Conservation (phyloP, 2,113 vertebrate genomes). For the Leptodactylus fuscus region DNA sequence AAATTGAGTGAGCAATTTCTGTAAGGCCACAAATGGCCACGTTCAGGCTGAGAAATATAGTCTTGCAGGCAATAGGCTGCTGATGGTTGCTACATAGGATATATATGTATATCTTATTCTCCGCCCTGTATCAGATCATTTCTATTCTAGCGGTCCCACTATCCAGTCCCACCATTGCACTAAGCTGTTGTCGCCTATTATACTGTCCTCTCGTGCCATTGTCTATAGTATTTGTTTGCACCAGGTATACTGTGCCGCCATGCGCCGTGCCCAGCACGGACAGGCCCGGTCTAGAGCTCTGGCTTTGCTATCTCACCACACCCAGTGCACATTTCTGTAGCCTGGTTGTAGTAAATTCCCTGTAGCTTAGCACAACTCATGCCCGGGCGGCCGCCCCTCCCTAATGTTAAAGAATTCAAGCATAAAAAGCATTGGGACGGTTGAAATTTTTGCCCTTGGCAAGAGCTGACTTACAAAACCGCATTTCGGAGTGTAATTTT, state of each 20-base stretch:
- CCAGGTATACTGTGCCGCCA: not conserved
- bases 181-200: too few relatives aligned
- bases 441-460: slow-evolving; percentile 47
- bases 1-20: too few relatives aligned
- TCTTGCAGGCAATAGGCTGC: too few relatives aligned
- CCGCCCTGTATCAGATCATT: too few relatives aligned
- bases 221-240: too few relatives aligned
- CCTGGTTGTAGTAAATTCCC: slow-evolving; percentile 19
- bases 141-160: too few relatives aligned
- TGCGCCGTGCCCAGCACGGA: not conserved
- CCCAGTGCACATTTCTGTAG: not conserved
- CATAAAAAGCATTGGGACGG: slow-evolving; percentile 41
- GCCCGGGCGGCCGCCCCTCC: slow-evolving; percentile 54
- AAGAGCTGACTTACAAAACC: slow-evolving; percentile 49
- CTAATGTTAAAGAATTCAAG: slow-evolving; percentile 53
- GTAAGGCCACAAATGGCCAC: too few relatives aligned
- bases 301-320: not conserved
- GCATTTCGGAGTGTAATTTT: slow-evolving; percentile 9
- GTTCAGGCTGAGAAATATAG: too few relatives aligned
- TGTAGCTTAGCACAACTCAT: slow-evolving; percentile 27
- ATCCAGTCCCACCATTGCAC: too few relatives aligned
- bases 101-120: too few relatives aligned
- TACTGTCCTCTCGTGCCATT: too few relatives aligned
- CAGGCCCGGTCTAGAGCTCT: not conserved
- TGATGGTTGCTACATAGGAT: too few relatives aligned